These are phyloP conservation scores for Mycteria americana DNA, from an alignment of 2,797 vertebrate species.

Conservation along the genomic window DNA sequence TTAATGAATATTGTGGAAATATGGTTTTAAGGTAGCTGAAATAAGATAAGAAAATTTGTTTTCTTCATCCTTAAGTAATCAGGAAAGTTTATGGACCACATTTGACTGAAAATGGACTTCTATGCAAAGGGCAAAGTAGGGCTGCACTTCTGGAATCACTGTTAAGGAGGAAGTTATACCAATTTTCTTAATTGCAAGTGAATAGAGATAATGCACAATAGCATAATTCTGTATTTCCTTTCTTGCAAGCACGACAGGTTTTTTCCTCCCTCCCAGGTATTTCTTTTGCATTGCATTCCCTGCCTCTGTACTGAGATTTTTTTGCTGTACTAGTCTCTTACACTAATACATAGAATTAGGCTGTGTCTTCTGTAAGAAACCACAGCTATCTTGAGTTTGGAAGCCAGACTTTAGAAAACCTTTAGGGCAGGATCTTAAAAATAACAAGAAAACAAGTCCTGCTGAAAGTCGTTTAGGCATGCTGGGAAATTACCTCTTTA, in stretches of 20 bases:
- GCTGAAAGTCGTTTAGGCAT: background rate
- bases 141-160: background rate
- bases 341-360: background rate
- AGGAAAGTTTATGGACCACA: background rate
- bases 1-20: background rate
- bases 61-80: background rate
- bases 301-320: background rate
- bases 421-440: background rate
- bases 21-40: background rate
- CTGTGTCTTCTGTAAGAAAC: background rate
- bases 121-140: background rate
- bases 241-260: accelerated
- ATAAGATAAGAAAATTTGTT: background rate
- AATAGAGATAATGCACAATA: background rate
- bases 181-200: background rate
- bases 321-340: background rate
- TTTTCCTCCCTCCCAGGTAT: accelerated
- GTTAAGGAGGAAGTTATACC: background rate
- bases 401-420: background rate
- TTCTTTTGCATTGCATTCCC: background rate
- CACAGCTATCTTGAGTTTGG: background rate
- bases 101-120: background rate
- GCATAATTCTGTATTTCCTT: background rate
- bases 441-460: background rate
- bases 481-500: slow-evolving; percentile 3